These are phyloP conservation scores for Hetaerina titia DNA, from an alignment of 2,888 invertebrate species.

Conservation along the genomic window DNA sequence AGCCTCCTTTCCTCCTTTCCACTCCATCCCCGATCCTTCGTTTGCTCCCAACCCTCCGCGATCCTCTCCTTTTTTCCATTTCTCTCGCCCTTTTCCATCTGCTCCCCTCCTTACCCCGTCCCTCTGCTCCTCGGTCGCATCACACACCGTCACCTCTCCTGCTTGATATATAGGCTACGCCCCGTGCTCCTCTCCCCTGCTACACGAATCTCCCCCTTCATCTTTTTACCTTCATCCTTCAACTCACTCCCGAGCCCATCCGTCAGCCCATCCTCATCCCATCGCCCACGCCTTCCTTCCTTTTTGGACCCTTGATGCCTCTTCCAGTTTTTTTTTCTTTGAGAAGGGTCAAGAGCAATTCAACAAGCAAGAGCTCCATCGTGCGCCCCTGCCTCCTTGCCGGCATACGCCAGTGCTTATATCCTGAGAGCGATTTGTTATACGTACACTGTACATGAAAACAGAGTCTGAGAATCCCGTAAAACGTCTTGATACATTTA, in stretches of 20 bases:
- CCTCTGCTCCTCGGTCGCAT: background rate
- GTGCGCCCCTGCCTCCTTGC: background rate
- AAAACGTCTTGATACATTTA: too few relatives aligned
- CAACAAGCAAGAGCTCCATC: background rate
- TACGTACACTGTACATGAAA: too few relatives aligned
- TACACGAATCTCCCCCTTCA: constrained; percentile 30
- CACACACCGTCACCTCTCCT: background rate
- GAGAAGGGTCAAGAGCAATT: background rate
- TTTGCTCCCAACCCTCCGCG: background rate
- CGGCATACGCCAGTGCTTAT: background rate
- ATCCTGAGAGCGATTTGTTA: background rate
- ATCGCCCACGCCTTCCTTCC: background rate
- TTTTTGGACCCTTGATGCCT: background rate
- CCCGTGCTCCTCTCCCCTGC: background rate
- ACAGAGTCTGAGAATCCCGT: too few relatives aligned
- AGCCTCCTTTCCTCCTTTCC: too few relatives aligned
- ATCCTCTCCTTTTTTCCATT: too few relatives aligned
- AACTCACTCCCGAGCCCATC: background rate
- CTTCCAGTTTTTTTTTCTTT: background rate
- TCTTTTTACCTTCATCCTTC: constrained; percentile 40
- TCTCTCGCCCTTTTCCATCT: background rate
- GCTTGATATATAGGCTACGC: constrained; percentile 37
- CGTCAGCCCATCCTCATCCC: background rate
- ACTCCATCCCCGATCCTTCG: background rate
- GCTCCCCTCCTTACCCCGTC: background rate